Conservation (phyloP, 2,113 vertebrate species). For the Lichenostomus cassidix region DNA sequence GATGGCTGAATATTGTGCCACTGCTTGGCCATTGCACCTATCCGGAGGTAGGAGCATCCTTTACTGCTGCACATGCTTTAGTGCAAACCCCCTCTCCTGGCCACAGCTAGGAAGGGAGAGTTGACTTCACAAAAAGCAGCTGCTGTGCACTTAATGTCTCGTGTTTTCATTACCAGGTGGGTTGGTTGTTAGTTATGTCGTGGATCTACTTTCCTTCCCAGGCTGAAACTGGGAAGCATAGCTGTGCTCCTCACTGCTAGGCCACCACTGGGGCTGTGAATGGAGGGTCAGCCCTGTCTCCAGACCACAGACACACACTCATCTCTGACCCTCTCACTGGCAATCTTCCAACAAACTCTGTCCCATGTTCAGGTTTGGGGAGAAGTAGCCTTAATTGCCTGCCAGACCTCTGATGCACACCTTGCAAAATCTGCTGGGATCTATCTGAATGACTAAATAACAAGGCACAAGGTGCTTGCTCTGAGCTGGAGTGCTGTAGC, state of each 20-base stretch:
- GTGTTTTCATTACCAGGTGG: neutral
- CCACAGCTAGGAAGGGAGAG: neutral
- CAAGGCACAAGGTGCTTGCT: neutral
- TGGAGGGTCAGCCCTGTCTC: neutral
- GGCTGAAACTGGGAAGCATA: neutral
- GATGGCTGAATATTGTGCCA: neutral
- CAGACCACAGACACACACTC: neutral
- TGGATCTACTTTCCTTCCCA: neutral
- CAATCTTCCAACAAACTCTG: neutral
- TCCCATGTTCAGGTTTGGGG: neutral
- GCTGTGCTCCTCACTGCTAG: neutral
- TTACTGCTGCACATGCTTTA: rapidly evolving
- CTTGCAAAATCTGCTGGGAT: neutral
- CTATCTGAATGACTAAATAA: neutral
- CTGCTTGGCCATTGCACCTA: neutral
- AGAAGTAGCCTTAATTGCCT: neutral
- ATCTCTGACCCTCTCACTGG: neutral
- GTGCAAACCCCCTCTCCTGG: neutral
- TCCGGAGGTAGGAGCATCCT: neutral
- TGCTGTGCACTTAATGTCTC: neutral
- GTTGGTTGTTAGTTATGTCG: neutral
- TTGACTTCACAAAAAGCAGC: neutral
- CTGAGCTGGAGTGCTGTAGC: neutral
- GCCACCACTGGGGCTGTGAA: neutral
- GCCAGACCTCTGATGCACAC: neutral